Evolutionary conservation across 2,888 invertebrate genomes (phyloP), one percentile per base, ranked within the genome.

Genomic region (Drosophila neoperkinsi): DNA sequence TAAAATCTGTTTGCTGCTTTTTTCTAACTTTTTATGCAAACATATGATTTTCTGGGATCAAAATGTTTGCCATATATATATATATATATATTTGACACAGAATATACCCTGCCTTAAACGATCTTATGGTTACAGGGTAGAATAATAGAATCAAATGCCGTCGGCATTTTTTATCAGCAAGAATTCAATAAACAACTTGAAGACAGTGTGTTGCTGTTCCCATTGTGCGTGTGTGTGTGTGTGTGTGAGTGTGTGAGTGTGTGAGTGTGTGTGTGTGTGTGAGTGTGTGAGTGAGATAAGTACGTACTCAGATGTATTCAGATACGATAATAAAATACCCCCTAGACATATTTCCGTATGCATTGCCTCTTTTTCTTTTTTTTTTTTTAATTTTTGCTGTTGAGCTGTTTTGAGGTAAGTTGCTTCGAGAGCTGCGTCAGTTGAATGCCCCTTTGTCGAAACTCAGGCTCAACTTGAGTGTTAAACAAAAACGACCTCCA

Each of bases 111-210:
- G 16, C 34, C 13, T 38, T 18, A 2, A 4, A 2, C 10, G 41
- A 41, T 25, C 34, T 6, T n/a, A 11, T 9, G 16, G 28, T 61
- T 38, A 38, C 30, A 31, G 52, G 38, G 60, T 52, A n/a, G 16
- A 59, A 33, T 57, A 59, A 74, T 49, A 58, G 65, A 61, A 64
- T 70, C 53, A 58, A 74, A 65, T 53, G 67, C 63, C 51, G 33
- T 0, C 11, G 55, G 77, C 64, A 25, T 36, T 60, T 57, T 51
- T 25, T 52, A 53, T 58, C 52, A 60, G 61, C 60, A 76, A 34
- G 49, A 68, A 68, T 76, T 77, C 77, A 63, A 77, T 69, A 77
- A 77, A 68, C 77, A 77, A 69, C n/a, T 51, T 58, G 25, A 53
- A 55, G 65, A 56, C 38, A 34, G 31, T 4, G n/a, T 41, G 30